These are phyloP conservation scores for Xiphophorus maculatus DNA, from an alignment of 2,113 vertebrate genomes.

Conservation along the genomic window DNA sequence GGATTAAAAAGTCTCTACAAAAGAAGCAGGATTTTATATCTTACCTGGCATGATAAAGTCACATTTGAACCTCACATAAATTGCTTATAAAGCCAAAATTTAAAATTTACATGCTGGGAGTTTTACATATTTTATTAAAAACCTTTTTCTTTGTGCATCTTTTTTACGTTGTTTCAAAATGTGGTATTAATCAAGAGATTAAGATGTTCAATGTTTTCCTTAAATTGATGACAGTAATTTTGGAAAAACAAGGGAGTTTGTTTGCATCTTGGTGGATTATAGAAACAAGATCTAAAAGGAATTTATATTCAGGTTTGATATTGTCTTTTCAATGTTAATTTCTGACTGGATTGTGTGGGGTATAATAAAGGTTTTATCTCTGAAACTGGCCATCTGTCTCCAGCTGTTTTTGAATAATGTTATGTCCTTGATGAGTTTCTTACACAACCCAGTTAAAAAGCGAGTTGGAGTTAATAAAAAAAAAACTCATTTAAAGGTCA, in stretches of 20 bases:
- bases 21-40: neutral
- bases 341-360: neutral
- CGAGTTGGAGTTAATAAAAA: too few species aligned
- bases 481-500: too few species aligned
- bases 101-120: neutral
- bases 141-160: neutral
- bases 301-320: too few species aligned
- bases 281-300: too few species aligned
- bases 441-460: too few species aligned
- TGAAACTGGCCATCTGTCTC: too few species aligned
- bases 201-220: neutral
- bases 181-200: neutral
- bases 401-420: too few species aligned
- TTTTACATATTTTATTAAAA: neutral
- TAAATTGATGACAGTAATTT: neutral
- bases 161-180: neutral
- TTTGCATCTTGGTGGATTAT: too few species aligned
- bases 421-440: too few species aligned
- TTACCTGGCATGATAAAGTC: neutral
- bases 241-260: neutral
- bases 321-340: neutral
- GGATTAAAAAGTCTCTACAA: neutral
- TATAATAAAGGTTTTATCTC: neutral
- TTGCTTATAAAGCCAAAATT: neutral
- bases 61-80: neutral